Evolutionary conservation across 2,888 invertebrate genomes (phyloP).

Genomic region (Leptopterna dolabrata): DNA sequence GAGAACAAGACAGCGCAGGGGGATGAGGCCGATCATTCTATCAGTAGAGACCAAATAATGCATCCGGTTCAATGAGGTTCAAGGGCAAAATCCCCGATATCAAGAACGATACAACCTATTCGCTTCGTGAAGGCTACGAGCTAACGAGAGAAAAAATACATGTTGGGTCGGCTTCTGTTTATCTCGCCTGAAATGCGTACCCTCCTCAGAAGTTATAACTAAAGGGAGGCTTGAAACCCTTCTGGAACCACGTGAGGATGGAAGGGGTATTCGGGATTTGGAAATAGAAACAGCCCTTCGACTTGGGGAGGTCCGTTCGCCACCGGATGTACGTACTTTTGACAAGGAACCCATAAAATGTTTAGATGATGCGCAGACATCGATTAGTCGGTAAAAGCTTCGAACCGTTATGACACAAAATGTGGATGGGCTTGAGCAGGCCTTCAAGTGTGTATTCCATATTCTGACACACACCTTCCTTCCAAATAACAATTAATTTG

Average conservation of each 20-base stretch:
- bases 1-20: too few species aligned
- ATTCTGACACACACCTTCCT: too few species aligned
- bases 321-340: neutral
- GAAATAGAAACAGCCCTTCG: neutral
- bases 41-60: neutral
- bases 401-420: neutral
- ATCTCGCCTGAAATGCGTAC: neutral
- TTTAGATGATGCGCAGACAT: conserved; percentile 13
- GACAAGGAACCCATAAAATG: conserved; percentile 15
- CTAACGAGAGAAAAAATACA: neutral
- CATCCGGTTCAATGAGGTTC: neutral
- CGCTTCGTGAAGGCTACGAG: neutral
- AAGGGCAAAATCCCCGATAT: neutral
- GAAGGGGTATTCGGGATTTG: neutral
- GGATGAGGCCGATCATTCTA: neutral
- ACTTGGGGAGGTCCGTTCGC: neutral
- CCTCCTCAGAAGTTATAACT: neutral
- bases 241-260: neutral
- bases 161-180: neutral
- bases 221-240: neutral
- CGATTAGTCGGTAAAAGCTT: neutral
- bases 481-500: too few species aligned
- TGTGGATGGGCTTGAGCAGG: too few species aligned
- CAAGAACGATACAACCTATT: neutral
- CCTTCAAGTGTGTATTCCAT: too few species aligned